Percentiles rank a stretch among this genome's conserved stretches.
Evolutionary conservation across 2,888 invertebrate species (phyloP).

Genomic region (Plemyria rubiginata): DNA sequence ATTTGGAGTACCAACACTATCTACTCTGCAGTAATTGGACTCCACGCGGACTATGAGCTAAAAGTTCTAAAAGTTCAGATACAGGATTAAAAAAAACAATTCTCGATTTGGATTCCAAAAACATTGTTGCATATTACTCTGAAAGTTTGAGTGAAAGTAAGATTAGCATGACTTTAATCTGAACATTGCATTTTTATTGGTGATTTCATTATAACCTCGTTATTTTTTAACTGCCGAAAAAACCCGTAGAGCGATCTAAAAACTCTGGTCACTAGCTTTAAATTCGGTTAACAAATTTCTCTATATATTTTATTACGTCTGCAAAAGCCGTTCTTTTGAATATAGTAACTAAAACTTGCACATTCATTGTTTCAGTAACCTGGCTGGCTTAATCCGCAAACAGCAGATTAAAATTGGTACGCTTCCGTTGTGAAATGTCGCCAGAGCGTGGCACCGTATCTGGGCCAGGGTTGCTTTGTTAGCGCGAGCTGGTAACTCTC

Average conservation of each 20-base stretch:
- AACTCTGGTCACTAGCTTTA: too few species aligned
- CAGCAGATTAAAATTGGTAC: slow-evolving; percentile 33
- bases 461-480: slow-evolving; percentile 37
- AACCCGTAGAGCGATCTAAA: not conserved
- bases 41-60: not conserved
- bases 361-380: slow-evolving; percentile 1
- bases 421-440: slow-evolving; percentile 37
- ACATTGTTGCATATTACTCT: not conserved
- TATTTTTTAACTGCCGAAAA: not conserved
- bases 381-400: slow-evolving; percentile 22
- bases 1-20: slow-evolving; percentile 9
- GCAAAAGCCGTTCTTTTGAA: not conserved
- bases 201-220: not conserved
- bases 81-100: not conserved
- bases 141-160: not conserved
- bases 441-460: slow-evolving; percentile 35
- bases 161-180: not conserved
- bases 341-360: not conserved
- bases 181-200: not conserved
- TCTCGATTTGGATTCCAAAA: not conserved
- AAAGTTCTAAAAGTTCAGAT: not conserved
- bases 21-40: slow-evolving; percentile 12
- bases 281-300: too few species aligned
- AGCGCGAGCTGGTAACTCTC: slow-evolving; percentile 20
- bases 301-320: too few species aligned